Evolutionary conservation across 2,888 invertebrate species (phyloP).

Genomic region (Melanchra persicariae): DNA sequence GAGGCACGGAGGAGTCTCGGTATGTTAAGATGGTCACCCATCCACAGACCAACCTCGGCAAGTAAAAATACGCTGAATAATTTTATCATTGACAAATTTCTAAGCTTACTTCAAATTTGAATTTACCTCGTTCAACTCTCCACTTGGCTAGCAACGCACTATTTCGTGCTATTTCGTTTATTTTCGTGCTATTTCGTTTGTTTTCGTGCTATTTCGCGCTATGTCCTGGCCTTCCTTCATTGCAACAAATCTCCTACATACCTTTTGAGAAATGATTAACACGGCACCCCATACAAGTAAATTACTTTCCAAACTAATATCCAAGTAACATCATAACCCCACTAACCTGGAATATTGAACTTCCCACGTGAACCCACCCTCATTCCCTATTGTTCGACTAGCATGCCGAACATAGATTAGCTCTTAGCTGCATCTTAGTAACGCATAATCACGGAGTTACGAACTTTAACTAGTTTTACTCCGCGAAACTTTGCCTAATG

Average conservation of each 20-base stretch:
- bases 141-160: too few relatives aligned
- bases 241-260: background rate
- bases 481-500: conserved; percentile 26
- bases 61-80: too few relatives aligned
- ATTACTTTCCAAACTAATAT: background rate
- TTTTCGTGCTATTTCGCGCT: too few relatives aligned
- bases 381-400: background rate
- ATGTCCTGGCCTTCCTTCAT: too few relatives aligned
- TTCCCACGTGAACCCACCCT: background rate
- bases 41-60: too few relatives aligned
- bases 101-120: too few relatives aligned
- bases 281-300: background rate
- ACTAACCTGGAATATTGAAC: conserved; percentile 2
- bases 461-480: conserved; percentile 18
- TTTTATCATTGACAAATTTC: too few relatives aligned
- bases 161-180: too few relatives aligned
- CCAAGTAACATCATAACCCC: background rate
- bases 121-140: too few relatives aligned
- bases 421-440: conserved; percentile 33
- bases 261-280: background rate
- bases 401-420: conserved; percentile 18
- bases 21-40: too few relatives aligned
- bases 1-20: too few relatives aligned
- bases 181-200: too few relatives aligned
- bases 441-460: conserved; percentile 14